Evolutionary conservation across 92 coral and sea anemone genomes (phyloP), one percentile per base, ranked within the genome.

Genomic region (Anthopleura xanthogrammica): DNA sequence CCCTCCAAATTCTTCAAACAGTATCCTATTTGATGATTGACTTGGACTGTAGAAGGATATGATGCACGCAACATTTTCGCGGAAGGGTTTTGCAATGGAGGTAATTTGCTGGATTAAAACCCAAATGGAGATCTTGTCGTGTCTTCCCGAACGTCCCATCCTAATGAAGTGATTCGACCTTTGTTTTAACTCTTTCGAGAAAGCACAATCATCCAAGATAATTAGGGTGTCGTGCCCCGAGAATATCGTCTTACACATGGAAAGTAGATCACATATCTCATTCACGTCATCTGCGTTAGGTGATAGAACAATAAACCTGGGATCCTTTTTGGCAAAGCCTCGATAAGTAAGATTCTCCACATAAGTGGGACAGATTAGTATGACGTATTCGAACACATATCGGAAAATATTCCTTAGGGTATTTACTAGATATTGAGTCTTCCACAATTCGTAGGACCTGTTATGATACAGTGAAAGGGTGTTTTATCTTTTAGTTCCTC

Each of bases 1-100:
- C 42, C 81, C 81, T 41, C 86, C 86, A 75, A 75, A 83, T 20
- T 83, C 86, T 0, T 83, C 86, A 56, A 74, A 83, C n/a, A 83
- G 29, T 74, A 72, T 60, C 66, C 75, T 60, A 77, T 58, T 83
- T 3, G 79, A 75, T 42, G 74, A 0, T 54, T 54, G 52, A 60
- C 19, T 65, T 9, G 86, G 86, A 3, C 24, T 56, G 50, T 19
- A 76, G 39, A 76, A 83, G 2, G 23, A 1, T 56, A 83, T 23
- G 41, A 83, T 77, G 39, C 86, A 83, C 5, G 48, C 86, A 0
- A 42, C 74, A 39, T 83, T 83, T 39, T 75, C 81, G 0, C 80
- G 62, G 48, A 83, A 83, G 0, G 86, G 86, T 40, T 83, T 83
- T 7, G 86, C 79, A 12, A 83, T 75, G n/a, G 80, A 58, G 11